Conservation (phyloP, 2,888 invertebrate genomes). For the Entomobrya multifasciata region DNA sequence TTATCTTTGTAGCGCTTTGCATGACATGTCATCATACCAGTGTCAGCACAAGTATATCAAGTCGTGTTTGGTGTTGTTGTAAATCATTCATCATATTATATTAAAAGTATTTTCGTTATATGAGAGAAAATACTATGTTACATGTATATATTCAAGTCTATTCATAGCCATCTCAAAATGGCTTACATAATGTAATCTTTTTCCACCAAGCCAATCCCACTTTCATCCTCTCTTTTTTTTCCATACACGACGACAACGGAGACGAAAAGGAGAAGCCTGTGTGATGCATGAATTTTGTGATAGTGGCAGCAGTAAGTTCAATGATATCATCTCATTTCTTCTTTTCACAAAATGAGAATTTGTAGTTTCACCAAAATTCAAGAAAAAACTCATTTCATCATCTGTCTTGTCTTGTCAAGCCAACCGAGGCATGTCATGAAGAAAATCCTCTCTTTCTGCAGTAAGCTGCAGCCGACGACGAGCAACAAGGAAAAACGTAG, state of each 20-base stretch:
- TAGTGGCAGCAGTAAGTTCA: slow-evolving; percentile 27
- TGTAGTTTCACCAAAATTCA: slow-evolving; percentile 66
- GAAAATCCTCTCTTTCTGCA: slow-evolving; percentile 51
- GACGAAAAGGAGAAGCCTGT: not conserved
- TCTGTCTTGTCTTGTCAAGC: slow-evolving; percentile 68
- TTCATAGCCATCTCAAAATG: not conserved
- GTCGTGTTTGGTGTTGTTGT: not conserved
- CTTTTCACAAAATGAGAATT: slow-evolving; percentile 69
- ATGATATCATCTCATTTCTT: slow-evolving; percentile 65
- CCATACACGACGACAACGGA: slow-evolving; percentile 9
- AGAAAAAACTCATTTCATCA: slow-evolving; percentile 68
- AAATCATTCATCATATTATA: not conserved
- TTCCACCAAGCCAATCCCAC: slow-evolving; percentile 42
- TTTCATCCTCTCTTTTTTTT: slow-evolving; percentile 27
- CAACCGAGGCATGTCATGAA: slow-evolving; percentile 58
- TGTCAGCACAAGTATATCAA: not conserved
- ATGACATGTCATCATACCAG: not conserved
- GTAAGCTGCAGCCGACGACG: not conserved
- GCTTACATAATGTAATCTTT: slow-evolving; percentile 36
- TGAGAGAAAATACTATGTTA: not conserved
- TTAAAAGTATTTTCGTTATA: too few species aligned
- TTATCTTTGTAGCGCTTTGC: slow-evolving; percentile 33
- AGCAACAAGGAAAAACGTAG: slow-evolving; percentile 47
- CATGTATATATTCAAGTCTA: not conserved
- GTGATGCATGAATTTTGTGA: not conserved